phyloP scores from a whole-genome alignment of 2,888 invertebrate genomes.

The Drosophila dives region DNA sequence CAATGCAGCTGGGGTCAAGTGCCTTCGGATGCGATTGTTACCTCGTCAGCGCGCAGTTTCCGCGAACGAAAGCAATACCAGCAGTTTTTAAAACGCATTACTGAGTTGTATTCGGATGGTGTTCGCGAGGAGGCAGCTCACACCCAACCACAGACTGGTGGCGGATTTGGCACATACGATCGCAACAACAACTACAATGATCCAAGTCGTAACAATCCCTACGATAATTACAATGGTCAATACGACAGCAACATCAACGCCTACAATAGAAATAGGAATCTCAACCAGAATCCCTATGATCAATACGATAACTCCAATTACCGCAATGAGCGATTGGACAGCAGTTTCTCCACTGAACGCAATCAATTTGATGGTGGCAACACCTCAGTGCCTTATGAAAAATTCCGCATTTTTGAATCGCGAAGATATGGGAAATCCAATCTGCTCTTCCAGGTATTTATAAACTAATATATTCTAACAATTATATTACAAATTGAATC shows the following conservation, averaged over 20 bases:
- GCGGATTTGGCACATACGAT: conserved; percentile 49
- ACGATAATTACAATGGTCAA: conserved; percentile 51
- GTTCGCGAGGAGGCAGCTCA: conserved; percentile 63
- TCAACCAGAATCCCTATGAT: conserved; percentile 61
- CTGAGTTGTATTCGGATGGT: conserved; percentile 86
- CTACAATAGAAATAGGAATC: conserved; percentile 53
- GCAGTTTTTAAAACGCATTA: conserved; percentile 88
- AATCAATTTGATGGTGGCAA: conserved; percentile 69
- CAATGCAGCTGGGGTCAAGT: conserved; percentile 94
- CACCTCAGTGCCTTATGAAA: conserved; percentile 85
- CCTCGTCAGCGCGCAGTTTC: conserved; percentile 90
- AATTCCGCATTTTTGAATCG: conserved; percentile 91
- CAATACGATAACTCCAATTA: conserved; percentile 56
- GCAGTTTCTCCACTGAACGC: conserved; percentile 79
- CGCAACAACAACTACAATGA: conserved; percentile 70
- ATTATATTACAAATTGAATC: background rate
- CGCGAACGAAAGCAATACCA: conserved; percentile 87
- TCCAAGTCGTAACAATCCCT: conserved; percentile 57
- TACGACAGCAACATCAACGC: conserved; percentile 47
- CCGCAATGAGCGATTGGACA: conserved; percentile 81
- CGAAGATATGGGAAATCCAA: conserved; percentile 89
- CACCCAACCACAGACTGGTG: conserved; percentile 54
- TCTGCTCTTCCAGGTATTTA: conserved; percentile 90
- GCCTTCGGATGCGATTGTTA: conserved; percentile 93
- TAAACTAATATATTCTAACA: background rate